phyloP scores from a whole-genome alignment of 2,113 vertebrate genomes.

The Cranoglanis bouderius region DNA sequence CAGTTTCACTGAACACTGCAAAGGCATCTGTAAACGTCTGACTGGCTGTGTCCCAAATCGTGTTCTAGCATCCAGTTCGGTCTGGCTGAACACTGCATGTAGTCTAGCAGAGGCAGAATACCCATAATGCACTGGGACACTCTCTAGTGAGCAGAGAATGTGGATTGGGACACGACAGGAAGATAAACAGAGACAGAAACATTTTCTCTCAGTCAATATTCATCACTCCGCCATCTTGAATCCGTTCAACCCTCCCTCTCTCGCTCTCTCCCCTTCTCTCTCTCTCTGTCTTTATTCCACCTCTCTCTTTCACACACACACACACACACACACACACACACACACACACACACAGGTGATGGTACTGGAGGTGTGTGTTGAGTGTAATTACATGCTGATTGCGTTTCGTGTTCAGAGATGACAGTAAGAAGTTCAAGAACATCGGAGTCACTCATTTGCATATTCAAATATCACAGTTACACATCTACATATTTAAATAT shows the following conservation, averaged over 20 bases:
- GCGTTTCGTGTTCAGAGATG: background rate
- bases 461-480: background rate
- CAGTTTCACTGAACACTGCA: too few species aligned
- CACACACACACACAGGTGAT: background rate
- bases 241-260: background rate
- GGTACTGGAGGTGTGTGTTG: background rate
- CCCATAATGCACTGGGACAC: background rate
- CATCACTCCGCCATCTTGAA: background rate
- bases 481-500: slow-evolving; percentile 21
- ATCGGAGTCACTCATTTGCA: slow-evolving; percentile 3
- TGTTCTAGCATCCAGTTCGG: background rate
- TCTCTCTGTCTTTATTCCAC: too few species aligned
- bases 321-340: too few species aligned
- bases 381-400: slow-evolving; percentile 26
- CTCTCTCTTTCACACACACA: background rate
- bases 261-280: background rate
- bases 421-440: slow-evolving; percentile 20
- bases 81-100: background rate
- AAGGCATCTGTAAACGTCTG: too few species aligned
- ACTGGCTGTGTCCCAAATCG: too few species aligned
- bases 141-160: background rate
- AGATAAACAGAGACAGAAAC: background rate
- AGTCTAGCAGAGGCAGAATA: background rate
- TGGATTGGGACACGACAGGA: background rate
- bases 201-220: background rate